Conservation (phyloP, 2,797 vertebrate genomes). For the Capromys pilorides region DNA sequence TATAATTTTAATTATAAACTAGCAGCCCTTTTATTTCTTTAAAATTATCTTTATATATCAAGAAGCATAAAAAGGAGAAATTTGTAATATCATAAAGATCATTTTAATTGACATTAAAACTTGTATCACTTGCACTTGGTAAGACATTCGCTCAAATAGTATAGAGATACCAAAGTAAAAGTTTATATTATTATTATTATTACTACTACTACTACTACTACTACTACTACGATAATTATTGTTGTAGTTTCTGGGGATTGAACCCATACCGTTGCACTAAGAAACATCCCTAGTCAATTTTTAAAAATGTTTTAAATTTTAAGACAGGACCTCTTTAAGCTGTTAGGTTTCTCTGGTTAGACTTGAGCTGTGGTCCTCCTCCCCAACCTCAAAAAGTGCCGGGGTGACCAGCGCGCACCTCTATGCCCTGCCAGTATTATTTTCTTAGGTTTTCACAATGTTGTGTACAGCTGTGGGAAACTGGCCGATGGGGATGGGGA, state of each 20-base stretch:
- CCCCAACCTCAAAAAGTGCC: neutral
- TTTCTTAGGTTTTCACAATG: neutral
- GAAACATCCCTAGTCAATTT: neutral
- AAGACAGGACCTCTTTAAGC: neutral
- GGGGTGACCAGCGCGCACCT: neutral
- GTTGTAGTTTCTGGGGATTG: neutral
- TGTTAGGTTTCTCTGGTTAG: neutral
- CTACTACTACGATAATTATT: neutral
- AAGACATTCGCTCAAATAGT: neutral
- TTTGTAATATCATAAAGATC: neutral
- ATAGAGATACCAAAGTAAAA: neutral
- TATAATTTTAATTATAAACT: constrained; percentile 45
- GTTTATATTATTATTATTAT: neutral
- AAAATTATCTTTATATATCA: neutral
- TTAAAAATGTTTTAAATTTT: neutral
- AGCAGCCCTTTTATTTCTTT: neutral
- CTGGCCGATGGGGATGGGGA: neutral
- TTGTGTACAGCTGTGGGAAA: neutral
- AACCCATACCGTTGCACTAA: neutral
- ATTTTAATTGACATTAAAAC: neutral
- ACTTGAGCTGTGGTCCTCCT: neutral
- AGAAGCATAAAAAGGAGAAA: neutral
- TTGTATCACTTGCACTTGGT: neutral
- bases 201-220: too few species aligned
- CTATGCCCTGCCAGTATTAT: neutral